These are phyloP conservation scores for Cyprinodon diabolis DNA, from an alignment of 2,797 vertebrate genomes.

Conservation along the genomic window DNA sequence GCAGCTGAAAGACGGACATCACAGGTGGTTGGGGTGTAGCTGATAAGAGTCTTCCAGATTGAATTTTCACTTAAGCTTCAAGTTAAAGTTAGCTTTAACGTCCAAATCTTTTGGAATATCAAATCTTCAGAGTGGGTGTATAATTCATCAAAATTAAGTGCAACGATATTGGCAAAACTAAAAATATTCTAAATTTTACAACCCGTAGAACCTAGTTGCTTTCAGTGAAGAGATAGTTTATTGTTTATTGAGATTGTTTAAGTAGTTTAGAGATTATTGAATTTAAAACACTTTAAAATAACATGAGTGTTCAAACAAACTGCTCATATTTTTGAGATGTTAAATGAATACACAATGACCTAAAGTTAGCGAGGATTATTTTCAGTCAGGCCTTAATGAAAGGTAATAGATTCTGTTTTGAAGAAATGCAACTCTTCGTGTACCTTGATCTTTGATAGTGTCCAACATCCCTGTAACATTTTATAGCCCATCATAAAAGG, in stretches of 20 bases:
- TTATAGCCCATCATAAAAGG: constrained; percentile 55
- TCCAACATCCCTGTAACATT: not conserved
- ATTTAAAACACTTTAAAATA: not conserved
- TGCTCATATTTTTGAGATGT: not conserved
- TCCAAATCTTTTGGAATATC: too few species aligned
- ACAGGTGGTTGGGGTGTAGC: too few species aligned
- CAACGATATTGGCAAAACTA: too few species aligned
- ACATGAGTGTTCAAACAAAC: not conserved
- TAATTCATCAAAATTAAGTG: too few species aligned
- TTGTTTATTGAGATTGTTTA: not conserved
- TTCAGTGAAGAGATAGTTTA: not conserved
- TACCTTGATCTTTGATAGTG: constrained; percentile 10
- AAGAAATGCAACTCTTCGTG: constrained; percentile 14
- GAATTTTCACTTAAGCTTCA: too few species aligned
- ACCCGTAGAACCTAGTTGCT: too few species aligned
- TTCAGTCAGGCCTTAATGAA: not conserved
- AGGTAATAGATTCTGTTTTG: not conserved
- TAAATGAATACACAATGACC: not conserved
- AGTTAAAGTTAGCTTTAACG: too few species aligned
- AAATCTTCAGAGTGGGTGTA: too few species aligned
- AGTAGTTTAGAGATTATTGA: not conserved
- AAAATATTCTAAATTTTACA: too few species aligned
- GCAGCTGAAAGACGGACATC: too few species aligned
- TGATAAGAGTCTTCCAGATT: too few species aligned
- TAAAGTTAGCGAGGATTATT: not conserved